Percentiles rank a stretch among this genome's conserved stretches.
Conservation (phyloP, 1,140 invertebrate genomes). For the Drosophila asahinai region DNA sequence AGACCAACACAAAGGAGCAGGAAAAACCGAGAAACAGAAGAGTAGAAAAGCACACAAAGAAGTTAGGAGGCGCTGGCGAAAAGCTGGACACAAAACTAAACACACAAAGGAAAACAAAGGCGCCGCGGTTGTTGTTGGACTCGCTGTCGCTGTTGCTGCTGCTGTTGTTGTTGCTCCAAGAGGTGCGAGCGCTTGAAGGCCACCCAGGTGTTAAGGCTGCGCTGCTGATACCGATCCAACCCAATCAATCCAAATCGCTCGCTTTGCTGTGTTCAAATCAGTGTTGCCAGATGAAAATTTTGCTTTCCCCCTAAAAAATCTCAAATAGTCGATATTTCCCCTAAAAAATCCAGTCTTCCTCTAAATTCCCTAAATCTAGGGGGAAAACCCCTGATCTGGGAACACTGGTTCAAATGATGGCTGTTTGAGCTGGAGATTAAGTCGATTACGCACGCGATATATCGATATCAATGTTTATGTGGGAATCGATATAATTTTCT, state of each 20-base stretch:
- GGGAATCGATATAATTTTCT: neutral
- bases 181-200: constrained; percentile 39
- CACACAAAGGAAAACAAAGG: constrained; percentile 33
- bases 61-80: constrained; percentile 12
- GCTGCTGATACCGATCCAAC: constrained; percentile 19
- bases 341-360: too few relatives aligned
- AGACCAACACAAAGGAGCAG: constrained; percentile 2
- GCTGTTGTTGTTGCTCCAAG: constrained; percentile 11
- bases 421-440: constrained; percentile 9
- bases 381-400: too few relatives aligned
- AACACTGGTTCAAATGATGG: neutral
- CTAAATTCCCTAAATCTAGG: too few relatives aligned
- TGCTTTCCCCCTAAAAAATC: too few relatives aligned
- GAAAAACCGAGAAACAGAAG: neutral
- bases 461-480: neutral
- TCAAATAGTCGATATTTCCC: too few relatives aligned
- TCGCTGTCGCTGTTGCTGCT: neutral
- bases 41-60: constrained; percentile 11
- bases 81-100: neutral
- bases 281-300: too few relatives aligned
- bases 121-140: constrained; percentile 11
- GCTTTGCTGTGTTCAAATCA: constrained; percentile 14
- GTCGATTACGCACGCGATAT: neutral
- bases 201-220: constrained; percentile 38
- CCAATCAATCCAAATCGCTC: constrained; percentile 11